Evolutionary conservation across 2,113 vertebrate species (phyloP).

Genomic region (Corvus moneduloides): DNA sequence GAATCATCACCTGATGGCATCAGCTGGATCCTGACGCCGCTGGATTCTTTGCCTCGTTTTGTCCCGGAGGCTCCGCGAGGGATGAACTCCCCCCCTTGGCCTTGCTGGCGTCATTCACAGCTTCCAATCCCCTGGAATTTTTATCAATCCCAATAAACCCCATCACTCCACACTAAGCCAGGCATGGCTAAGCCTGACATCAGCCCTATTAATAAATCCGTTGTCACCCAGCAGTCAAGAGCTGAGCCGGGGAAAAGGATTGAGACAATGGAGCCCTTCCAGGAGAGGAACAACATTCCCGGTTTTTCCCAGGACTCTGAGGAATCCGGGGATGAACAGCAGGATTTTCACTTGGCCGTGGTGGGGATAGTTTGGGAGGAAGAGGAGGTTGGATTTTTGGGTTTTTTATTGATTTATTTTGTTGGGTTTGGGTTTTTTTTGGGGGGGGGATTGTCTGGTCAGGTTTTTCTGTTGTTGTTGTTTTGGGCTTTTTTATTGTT

Average conservation of each 20-base stretch:
- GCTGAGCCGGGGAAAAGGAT: not conserved
- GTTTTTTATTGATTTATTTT: fast-evolving
- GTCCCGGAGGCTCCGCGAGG: not conserved
- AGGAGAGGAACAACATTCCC: not conserved
- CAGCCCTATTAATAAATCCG: not conserved
- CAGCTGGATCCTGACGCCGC: not conserved
- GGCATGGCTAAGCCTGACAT: not conserved
- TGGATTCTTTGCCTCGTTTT: not conserved
- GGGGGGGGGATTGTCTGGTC: not conserved
- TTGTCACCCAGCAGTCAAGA: not conserved
- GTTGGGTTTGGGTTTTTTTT: not conserved
- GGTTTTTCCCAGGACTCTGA: not conserved
- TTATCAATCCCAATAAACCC: not conserved
- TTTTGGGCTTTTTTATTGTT: not conserved
- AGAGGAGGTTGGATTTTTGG: not conserved
- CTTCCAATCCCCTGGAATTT: not conserved
- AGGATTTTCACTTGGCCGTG: not conserved
- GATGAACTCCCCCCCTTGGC: not conserved
- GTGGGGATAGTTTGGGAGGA: not conserved
- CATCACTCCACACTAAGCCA: not conserved
- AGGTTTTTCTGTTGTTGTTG: not conserved
- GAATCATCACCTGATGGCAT: not conserved
- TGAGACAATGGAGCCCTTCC: not conserved
- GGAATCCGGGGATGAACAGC: not conserved
- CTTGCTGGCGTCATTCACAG: not conserved